A percentile compares a stretch with the other conserved stretches of the same genome.
Evolutionary conservation across 1,140 invertebrate species (phyloP).

Genomic region (Hormaphis cornu): DNA sequence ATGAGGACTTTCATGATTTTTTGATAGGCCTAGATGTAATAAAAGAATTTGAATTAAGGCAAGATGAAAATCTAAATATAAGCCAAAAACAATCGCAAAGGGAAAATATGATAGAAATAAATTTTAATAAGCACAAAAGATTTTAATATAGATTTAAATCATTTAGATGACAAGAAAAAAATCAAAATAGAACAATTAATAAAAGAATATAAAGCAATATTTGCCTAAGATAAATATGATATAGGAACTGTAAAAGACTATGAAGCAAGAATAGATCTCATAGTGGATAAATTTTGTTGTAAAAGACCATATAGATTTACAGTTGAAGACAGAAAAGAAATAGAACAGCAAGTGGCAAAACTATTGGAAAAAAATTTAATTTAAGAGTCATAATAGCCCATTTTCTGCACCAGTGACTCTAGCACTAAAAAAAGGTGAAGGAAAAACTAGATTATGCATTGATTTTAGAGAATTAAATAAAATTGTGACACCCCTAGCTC

Average conservation of each 20-base stretch:
- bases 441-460: constrained; percentile 41
- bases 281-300: constrained; percentile 38
- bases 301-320: constrained; percentile 41
- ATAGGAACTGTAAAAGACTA: constrained; percentile 37
- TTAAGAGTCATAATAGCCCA: constrained; percentile 41
- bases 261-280: constrained; percentile 39
- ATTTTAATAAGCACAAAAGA: constrained; percentile 23
- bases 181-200: constrained; percentile 37
- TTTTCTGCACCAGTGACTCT: constrained; percentile 42
- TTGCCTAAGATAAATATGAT: constrained; percentile 40
- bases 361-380: constrained; percentile 41
- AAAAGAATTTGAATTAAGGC: constrained; percentile 32
- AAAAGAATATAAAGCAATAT: constrained; percentile 37
- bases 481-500: constrained; percentile 40
- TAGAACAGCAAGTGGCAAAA: constrained; percentile 40
- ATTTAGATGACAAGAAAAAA: constrained; percentile 38
- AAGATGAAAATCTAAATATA: constrained; percentile 34
- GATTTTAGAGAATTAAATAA: constrained; percentile 42
- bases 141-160: constrained; percentile 37
- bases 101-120: constrained; percentile 22
- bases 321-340: constrained; percentile 41
- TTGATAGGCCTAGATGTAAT: constrained; percentile 33
- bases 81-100: too few species aligned
- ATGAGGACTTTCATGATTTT: constrained; percentile 21
- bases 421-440: constrained; percentile 41